Conservation (phyloP, 1,140 invertebrate genomes). For the Ditylenchus dipsaci region DNA sequence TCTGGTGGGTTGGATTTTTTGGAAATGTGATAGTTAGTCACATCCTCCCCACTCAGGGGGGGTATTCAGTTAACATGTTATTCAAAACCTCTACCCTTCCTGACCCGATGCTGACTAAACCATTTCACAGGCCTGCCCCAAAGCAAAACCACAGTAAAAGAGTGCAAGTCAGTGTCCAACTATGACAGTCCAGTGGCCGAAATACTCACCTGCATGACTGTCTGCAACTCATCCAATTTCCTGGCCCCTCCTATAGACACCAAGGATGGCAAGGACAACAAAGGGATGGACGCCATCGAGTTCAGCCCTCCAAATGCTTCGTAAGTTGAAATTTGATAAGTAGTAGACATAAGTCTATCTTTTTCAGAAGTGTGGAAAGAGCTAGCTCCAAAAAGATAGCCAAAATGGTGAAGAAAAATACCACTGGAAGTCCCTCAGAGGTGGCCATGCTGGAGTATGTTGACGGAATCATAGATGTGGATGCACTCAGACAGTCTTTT, state of each 20-base stretch:
- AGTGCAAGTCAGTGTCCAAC: not conserved
- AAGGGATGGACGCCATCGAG: not conserved
- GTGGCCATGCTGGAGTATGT: constrained; percentile 39
- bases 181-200: not conserved
- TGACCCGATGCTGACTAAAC: too few species aligned
- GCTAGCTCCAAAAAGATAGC: not conserved
- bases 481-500: constrained; percentile 26
- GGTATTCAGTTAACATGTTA: not conserved
- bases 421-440: constrained; percentile 47
- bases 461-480: constrained; percentile 29
- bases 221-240: not conserved
- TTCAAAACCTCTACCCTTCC: too few species aligned
- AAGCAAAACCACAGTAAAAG: not conserved
- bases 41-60: constrained; percentile 62
- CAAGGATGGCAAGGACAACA: not conserved
- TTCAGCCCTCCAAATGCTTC: too few species aligned
- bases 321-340: too few species aligned
- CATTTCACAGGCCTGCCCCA: not conserved
- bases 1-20: constrained; percentile 37
- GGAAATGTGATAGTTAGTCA: too few species aligned
- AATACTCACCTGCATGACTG: constrained; percentile 7
- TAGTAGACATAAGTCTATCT: too few species aligned
- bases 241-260: not conserved
- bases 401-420: constrained; percentile 10
- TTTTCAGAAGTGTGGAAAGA: too few species aligned